Evolutionary conservation across 2,888 invertebrate species (phyloP).

Genomic region (Adineta ricciae): DNA sequence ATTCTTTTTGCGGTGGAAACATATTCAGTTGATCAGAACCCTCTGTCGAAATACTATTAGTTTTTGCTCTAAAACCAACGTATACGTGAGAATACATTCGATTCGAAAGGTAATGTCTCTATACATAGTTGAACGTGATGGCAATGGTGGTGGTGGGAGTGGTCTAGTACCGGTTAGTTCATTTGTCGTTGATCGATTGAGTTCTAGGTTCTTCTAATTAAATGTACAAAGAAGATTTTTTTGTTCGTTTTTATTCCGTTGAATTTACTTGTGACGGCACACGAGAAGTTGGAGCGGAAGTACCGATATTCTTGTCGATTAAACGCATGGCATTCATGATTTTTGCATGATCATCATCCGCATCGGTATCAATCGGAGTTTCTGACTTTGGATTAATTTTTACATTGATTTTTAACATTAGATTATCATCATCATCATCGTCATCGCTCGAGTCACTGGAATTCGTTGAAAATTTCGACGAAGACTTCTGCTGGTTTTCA

Average conservation of each 20-base stretch:
- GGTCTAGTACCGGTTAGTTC: background rate
- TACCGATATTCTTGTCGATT: background rate
- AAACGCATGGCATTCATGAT: background rate
- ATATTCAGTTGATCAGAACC: background rate
- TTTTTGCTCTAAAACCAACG: background rate
- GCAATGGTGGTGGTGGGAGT: background rate
- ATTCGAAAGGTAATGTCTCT: background rate
- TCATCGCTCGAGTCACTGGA: background rate
- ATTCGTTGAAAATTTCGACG: background rate
- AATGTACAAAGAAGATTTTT: background rate
- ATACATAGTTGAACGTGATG: background rate
- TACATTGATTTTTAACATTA: background rate
- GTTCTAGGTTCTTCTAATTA: background rate
- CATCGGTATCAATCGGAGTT: background rate
- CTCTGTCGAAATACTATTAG: background rate
- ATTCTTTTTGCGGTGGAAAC: background rate
- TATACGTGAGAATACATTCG: background rate
- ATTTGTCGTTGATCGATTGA: background rate
- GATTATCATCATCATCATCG: slow-evolving; percentile 5
- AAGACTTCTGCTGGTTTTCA: background rate
- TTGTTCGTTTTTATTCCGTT: background rate
- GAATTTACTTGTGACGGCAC: background rate
- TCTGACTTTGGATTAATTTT: background rate
- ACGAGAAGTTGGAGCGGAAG: background rate
- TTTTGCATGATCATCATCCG: background rate